Evolutionary conservation across 2,797 vertebrate genomes (phyloP).

Genomic region (Mico argentatus): DNA sequence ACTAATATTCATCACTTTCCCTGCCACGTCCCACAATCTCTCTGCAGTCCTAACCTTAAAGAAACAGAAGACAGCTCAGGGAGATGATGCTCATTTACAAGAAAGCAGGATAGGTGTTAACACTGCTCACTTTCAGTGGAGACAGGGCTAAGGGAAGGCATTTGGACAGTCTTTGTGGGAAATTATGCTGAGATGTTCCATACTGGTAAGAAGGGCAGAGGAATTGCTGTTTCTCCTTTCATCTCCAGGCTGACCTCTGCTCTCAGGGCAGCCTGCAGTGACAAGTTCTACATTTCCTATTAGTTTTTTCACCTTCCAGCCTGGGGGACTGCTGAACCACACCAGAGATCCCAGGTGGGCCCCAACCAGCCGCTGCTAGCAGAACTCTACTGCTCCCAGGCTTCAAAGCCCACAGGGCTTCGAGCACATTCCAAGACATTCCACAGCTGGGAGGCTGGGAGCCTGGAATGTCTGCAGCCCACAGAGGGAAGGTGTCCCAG

Average conservation of each 20-base stretch:
- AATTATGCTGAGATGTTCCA: background rate
- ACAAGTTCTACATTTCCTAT: background rate
- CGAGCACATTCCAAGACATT: conserved; percentile 50
- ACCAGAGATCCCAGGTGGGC: background rate
- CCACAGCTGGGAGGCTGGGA: conserved; percentile 36
- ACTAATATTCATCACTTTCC: background rate
- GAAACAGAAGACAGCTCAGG: background rate
- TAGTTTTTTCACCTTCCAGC: background rate
- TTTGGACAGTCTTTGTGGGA: background rate
- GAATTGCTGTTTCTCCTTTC: background rate
- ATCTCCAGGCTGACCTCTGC: background rate
- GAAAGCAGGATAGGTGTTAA: background rate
- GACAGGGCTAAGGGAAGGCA: background rate
- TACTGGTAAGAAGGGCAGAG: background rate
- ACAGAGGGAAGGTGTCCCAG: conserved; percentile 22
- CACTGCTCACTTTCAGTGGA: background rate
- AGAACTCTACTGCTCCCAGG: background rate
- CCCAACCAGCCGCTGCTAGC: background rate
- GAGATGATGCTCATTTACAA: background rate
- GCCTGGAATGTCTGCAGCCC: conserved; percentile 51
- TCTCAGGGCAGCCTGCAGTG: background rate
- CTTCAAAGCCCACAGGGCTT: background rate
- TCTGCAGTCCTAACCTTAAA: background rate
- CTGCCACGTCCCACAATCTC: background rate
- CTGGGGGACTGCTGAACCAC: background rate